Base-by-base conservation (phyloP, 2,113 vertebrate species). In the Siphamia tubifer region DNA sequence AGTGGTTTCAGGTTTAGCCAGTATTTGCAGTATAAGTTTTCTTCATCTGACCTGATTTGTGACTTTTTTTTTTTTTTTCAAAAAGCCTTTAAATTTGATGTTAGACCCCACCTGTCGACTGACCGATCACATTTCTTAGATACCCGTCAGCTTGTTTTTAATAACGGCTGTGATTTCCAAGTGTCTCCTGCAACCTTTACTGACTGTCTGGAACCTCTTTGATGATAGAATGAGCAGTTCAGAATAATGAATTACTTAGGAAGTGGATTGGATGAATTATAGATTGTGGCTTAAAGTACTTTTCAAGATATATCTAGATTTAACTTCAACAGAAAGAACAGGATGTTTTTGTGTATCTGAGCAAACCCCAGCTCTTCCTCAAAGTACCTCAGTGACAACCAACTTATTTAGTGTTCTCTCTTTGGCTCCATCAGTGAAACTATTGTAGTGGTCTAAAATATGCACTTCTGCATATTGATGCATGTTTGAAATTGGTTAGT, bases 401-500 rank as follows among this genome's bases (percentile, higher is more conserved):
- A 79, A 81, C 86, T 88, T 36, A 2, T 35, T 30, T 24, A 24
- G 61, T 34, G 19, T 70, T 53, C 55, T 73, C 24, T 55, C 21
- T 68, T 72, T 43, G 20, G 48, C 76, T 72, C 40, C 28, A 77
- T 74, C 71, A 44, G 20, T 64, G 39, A 79, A 61, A 55, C 61
- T 42, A 13, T 44, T 58, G 40, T 47, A 19, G 68, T 54, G 57
- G 48, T 86, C 65, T n/a, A 71, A 70, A 69, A 77, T 93, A 93
- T 94, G 92, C 92, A 91, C 77, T 31, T 87, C 49, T 92, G 92
- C 92, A 92, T 93, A 92, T 81, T 83, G 61, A 70, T 77, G 13
- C 12, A 31, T 7, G 27, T 55, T 13, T 64, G 36, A 64, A 58
- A 68, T 78, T 55, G 8, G 48, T 52, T 55, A 16, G 35, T n/a